Evolutionary conservation across 2,113 vertebrate genomes (phyloP).

Genomic region (Scartelaos histophorus): DNA sequence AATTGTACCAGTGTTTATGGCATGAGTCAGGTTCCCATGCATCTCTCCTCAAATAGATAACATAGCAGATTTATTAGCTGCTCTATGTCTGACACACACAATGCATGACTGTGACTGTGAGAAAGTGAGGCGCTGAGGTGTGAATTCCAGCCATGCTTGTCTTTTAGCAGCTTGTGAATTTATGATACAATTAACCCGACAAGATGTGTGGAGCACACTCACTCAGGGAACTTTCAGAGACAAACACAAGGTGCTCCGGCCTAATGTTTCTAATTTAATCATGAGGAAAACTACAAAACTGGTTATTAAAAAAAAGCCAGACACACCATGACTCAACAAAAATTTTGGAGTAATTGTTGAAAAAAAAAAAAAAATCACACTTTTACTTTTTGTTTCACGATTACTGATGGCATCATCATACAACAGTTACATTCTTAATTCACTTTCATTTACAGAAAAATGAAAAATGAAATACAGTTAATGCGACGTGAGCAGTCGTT

Average conservation of each 20-base stretch:
- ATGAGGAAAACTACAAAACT: slow-evolving; percentile 2
- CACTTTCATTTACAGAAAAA: no score
- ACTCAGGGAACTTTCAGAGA: slow-evolving; percentile 42
- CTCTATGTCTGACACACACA: slow-evolving; percentile 35
- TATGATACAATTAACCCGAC: slow-evolving; percentile 74
- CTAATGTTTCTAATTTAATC: background rate
- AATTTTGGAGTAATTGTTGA: no score
- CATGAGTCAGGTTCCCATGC: background rate
- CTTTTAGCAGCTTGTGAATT: slow-evolving; percentile 71
- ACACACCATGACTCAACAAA: no score
- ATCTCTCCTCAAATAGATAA: slow-evolving; percentile 11
- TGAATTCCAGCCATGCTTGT: slow-evolving; percentile 76
- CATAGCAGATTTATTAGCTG: slow-evolving; percentile 34
- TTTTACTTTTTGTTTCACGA: background rate
- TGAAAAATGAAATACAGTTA: no score
- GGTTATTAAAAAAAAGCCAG: background rate
- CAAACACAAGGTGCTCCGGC: slow-evolving; percentile 18
- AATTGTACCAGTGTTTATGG: background rate
- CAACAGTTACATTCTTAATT: background rate
- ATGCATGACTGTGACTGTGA: slow-evolving; percentile 34
- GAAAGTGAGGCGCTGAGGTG: slow-evolving; percentile 63
- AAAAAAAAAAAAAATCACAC: background rate
- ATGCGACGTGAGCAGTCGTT: no score
- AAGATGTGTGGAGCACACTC: slow-evolving; percentile 51
- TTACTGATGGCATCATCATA: no score